Evolutionary conservation across 2,888 invertebrate genomes (phyloP).

Genomic region (Anagyrus pseudococci): DNA sequence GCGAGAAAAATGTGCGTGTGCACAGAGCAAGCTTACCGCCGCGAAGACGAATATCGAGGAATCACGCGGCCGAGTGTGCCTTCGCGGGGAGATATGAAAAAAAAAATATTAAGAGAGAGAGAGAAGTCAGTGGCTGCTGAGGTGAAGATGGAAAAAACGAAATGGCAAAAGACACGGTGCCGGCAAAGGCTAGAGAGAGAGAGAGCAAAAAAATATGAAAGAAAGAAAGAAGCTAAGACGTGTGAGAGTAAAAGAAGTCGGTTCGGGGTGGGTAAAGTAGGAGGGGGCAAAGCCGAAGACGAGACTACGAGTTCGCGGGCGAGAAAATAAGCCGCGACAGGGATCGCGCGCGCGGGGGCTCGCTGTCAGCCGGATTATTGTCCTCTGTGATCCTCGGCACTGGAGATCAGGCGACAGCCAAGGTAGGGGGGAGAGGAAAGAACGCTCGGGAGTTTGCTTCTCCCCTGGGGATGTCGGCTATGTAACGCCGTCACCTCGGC

Average conservation of each 20-base stretch:
- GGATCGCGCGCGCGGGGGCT: conserved; percentile 44
- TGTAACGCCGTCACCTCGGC: conserved; percentile 44
- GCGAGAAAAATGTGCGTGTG: conserved; percentile 4
- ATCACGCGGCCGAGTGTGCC: neutral
- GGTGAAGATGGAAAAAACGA: too few species aligned
- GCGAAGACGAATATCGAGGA: too few species aligned
- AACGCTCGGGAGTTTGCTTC: too few species aligned
- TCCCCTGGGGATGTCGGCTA: too few species aligned
- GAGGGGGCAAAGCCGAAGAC: neutral
- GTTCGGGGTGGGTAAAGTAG: neutral
- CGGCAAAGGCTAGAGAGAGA: too few species aligned
- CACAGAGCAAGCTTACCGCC: neutral
- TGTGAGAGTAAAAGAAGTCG: conserved; percentile 2
- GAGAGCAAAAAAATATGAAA: too few species aligned
- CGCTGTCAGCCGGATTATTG: conserved; percentile 62
- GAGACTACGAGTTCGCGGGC: neutral
- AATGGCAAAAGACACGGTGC: too few species aligned
- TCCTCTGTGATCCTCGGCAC: conserved; percentile 57
- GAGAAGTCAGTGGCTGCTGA: too few species aligned
- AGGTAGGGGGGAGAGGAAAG: neutral
- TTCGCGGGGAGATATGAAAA: too few species aligned
- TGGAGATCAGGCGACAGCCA: conserved; percentile 7
- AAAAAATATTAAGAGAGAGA: too few species aligned
- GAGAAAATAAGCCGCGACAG: conserved; percentile 54
- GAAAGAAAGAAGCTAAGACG: neutral